Evolutionary conservation across 2,113 vertebrate species (phyloP).

Genomic region (Elachura formosa): DNA sequence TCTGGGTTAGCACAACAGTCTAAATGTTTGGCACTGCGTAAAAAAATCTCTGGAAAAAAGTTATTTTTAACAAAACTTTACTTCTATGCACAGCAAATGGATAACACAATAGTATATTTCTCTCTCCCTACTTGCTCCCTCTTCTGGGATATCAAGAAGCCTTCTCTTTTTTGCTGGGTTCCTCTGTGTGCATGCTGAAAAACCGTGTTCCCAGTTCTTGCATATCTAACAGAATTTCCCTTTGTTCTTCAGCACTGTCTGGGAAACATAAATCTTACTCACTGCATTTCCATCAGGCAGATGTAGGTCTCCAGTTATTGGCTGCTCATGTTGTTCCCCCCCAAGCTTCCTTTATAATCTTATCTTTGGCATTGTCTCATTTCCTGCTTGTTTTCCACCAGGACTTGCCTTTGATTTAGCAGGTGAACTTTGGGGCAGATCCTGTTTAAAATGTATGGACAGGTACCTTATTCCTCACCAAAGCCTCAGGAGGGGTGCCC

Average conservation of each 20-base stretch:
- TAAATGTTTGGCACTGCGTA: not conserved
- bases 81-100: not conserved
- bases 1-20: not conserved
- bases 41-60: not conserved
- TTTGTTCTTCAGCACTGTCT: not conserved
- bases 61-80: not conserved
- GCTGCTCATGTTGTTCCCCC: not conserved
- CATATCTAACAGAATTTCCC: not conserved
- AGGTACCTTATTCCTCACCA: not conserved
- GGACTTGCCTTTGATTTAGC: conserved; percentile 17
- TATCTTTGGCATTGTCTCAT: conserved; percentile 18
- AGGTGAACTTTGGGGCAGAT: conserved; percentile 6
- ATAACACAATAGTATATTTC: not conserved
- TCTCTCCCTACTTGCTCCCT: not conserved
- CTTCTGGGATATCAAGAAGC: not conserved
- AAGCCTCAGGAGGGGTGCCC: not conserved
- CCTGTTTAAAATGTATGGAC: not conserved
- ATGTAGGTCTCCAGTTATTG: not conserved
- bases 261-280: conserved; percentile 1
- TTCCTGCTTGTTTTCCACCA: conserved; percentile 15
- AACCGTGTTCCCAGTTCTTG: not conserved
- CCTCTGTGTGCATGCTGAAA: not conserved
- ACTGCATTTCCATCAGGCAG: not conserved
- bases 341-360: not conserved
- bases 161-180: not conserved